Evolutionary conservation across 2,888 invertebrate genomes (phyloP), one percentile per base, ranked within the genome.

Genomic region (Helicoverpa assulta): DNA sequence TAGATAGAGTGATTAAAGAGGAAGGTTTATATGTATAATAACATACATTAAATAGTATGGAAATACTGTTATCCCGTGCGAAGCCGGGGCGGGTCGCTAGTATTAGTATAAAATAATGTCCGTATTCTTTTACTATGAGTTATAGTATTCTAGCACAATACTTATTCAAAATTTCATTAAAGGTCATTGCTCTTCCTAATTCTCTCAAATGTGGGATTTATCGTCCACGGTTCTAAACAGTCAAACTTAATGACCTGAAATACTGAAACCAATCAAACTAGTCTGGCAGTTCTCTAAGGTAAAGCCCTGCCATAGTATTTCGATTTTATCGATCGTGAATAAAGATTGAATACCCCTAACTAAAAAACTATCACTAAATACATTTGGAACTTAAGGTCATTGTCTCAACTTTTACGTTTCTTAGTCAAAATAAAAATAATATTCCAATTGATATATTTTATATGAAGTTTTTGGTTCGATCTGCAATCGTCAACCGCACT

Each of bases 331-430:
- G 40, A 40, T 40, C 12, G 40, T 40, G 18, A 60, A 67, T 50
- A 67, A 50, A 57, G 8, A 57, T 72, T 57, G 37, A 40, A 56
- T 19, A 37, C 10, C 47, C 21, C 53, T 33, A 65, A n/a, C n/a
- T n/a, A n/a, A n/a, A n/a, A 65, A 72, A 55, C 26, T 37, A 66
- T 66, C 14, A 59, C 56, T 19, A 73, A 73, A 52, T 37, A 21
- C 1, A 12, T 59, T 33, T 61, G 18, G 18, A 52, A 61, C 16
- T 40, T 5, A 18, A 18, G 18, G 4, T 5, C 16, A 40, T 26
- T 19, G 37, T 18, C 10, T 0, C 12, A 14, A 8, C 21, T 16
- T n/a, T 51, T 10, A 16, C 7, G 19, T 43, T 57, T 55, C 7
- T 55, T 14, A 26, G 3, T 50, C n/a, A 43, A 66, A 67, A 72